These are phyloP conservation scores for Bhutanitis thaidina DNA, from an alignment of 2,888 invertebrate species.

Conservation along the genomic window DNA sequence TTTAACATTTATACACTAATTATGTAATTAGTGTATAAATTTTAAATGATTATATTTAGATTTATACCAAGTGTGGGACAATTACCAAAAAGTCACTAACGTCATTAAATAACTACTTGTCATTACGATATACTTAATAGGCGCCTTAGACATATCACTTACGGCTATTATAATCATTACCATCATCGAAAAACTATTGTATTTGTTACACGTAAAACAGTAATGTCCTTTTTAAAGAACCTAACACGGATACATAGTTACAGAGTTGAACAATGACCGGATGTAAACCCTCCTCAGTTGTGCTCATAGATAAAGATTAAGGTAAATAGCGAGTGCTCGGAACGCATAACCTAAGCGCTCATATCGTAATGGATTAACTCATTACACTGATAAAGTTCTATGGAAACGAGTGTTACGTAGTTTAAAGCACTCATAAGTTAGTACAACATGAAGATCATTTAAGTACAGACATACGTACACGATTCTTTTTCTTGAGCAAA, in stretches of 20 bases:
- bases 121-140: conserved; percentile 1
- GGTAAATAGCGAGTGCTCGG: conserved; percentile 10
- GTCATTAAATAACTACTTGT: neutral
- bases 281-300: conserved; percentile 27
- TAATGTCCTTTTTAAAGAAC: conserved; percentile 17
- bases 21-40: too few species aligned
- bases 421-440: neutral
- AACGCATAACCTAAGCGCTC: neutral
- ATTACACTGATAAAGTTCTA: conserved; percentile 20
- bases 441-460: too few species aligned
- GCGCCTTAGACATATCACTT: neutral
- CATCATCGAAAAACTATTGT: conserved; percentile 9
- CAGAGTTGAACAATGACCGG: conserved; percentile 27
- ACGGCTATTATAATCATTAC: conserved; percentile 3
- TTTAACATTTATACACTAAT: too few species aligned
- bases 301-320: conserved; percentile 22
- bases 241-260: conserved; percentile 1
- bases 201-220: conserved; percentile 5
- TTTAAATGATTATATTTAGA: too few species aligned
- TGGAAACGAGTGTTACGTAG: neutral
- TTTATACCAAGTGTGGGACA: too few species aligned
- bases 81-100: neutral
- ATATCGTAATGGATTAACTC: conserved; percentile 28
- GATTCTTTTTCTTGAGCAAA: too few species aligned
- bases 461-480: too few species aligned